These are phyloP conservation scores for Diadumene lineata DNA, from an alignment of 92 coral and sea anemone genomes.

Conservation along the genomic window DNA sequence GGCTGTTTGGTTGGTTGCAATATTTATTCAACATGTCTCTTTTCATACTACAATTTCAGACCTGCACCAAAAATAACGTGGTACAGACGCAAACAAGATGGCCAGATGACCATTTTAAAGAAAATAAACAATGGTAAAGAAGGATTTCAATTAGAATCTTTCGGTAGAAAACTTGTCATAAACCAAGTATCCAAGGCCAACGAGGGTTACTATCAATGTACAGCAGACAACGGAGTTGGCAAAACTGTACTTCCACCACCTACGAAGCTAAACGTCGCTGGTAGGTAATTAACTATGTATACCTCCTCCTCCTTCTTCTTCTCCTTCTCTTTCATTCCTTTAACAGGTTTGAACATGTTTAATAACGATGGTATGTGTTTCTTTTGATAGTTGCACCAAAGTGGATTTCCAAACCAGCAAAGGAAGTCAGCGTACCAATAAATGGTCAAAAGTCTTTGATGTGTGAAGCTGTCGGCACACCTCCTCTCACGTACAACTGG, in stretches of 20 bases:
- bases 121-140: neutral
- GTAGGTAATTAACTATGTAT: neutral
- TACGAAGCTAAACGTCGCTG: neutral
- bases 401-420: neutral
- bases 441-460: neutral
- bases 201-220: neutral
- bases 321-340: neutral
- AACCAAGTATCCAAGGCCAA: neutral
- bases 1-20: too few species aligned
- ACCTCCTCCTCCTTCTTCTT: too few species aligned
- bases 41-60: too few species aligned
- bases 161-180: neutral
- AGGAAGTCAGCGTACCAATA: neutral
- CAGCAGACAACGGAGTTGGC: neutral
- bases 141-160: neutral
- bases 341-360: neutral
- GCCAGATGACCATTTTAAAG: neutral
- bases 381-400: neutral
- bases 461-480: neutral
- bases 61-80: conserved; percentile 8
- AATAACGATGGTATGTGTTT: neutral
- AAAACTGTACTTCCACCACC: neutral
- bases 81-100: neutral
- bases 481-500: neutral
- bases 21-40: too few species aligned